phyloP scores from a whole-genome alignment of 2,113 vertebrate species.

The Corvus moneduloides region DNA sequence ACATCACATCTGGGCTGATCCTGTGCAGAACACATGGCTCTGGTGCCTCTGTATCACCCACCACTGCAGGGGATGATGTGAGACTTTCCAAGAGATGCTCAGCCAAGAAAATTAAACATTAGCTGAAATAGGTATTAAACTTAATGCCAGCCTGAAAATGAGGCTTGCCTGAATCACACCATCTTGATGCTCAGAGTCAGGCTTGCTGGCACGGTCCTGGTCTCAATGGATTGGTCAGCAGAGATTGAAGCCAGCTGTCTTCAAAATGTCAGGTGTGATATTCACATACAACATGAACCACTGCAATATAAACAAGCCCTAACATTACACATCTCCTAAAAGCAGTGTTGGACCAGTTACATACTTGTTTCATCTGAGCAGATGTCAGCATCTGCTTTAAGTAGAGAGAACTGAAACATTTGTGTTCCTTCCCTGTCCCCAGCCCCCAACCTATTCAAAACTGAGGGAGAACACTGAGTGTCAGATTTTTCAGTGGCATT shows the following conservation, averaged over 20 bases:
- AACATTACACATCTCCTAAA: conserved; percentile 43
- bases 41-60: neutral
- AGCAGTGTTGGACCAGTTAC: conserved; percentile 36
- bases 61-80: neutral
- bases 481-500: conserved; percentile 58
- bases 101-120: conserved; percentile 29
- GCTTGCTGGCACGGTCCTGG: conserved; percentile 10
- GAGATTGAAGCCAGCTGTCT: conserved; percentile 39
- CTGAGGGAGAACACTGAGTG: neutral
- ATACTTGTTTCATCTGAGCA: conserved; percentile 55
- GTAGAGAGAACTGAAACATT: conserved; percentile 24
- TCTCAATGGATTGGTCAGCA: conserved; percentile 18
- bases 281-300: conserved; percentile 10
- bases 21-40: neutral
- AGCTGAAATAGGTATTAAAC: conserved; percentile 9
- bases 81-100: neutral
- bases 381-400: conserved; percentile 65
- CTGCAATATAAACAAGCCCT: conserved; percentile 48
- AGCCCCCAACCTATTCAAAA: neutral
- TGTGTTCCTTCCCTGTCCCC: neutral
- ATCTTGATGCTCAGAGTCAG: conserved; percentile 24
- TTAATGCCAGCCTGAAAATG: neutral
- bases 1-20: conserved; percentile 6
- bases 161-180: conserved; percentile 5
- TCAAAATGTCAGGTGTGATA: conserved; percentile 38